phyloP scores from a whole-genome alignment of 2,888 invertebrate species.

The Amorpha juglandis region DNA sequence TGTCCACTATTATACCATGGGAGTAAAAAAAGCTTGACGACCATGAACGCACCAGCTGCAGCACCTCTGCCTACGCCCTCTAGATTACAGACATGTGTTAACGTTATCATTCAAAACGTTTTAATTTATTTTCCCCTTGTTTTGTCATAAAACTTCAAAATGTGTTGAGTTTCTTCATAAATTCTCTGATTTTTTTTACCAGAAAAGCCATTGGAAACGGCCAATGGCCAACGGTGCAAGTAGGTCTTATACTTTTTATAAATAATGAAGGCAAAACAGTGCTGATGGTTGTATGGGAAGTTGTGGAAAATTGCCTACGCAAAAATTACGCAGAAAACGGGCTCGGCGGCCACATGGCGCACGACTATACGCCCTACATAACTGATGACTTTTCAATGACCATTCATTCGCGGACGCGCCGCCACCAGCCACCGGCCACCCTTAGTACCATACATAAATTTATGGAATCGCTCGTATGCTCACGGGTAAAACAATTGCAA shows the following conservation, averaged over 20 bases:
- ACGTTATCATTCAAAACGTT: no score
- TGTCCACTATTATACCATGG: no score
- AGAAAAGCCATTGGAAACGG: no score
- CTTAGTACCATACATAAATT: constrained; percentile 57
- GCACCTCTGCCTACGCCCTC: no score
- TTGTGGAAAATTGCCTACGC: constrained; percentile 73
- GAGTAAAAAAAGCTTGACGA: no score
- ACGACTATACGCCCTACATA: constrained; percentile 78
- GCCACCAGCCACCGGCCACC: constrained; percentile 43
- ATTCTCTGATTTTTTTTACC: no score
- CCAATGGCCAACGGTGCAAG: no score
- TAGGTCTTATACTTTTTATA: constrained; percentile 37
- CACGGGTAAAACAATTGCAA: constrained; percentile 59
- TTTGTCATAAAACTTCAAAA: no score
- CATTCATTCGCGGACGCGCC: constrained; percentile 73
- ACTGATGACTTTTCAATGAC: constrained; percentile 84
- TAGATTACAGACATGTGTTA: no score
- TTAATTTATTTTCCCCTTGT: no score
- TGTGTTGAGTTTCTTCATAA: no score
- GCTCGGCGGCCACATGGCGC: constrained; percentile 75
- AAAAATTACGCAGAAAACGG: constrained; percentile 73
- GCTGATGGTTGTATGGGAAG: constrained; percentile 71
- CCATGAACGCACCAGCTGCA: no score
- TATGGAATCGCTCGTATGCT: constrained; percentile 55
- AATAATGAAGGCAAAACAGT: constrained; percentile 57